These are phyloP conservation scores for Rhea pennata DNA, from an alignment of 2,113 vertebrate species.

Conservation along the genomic window DNA sequence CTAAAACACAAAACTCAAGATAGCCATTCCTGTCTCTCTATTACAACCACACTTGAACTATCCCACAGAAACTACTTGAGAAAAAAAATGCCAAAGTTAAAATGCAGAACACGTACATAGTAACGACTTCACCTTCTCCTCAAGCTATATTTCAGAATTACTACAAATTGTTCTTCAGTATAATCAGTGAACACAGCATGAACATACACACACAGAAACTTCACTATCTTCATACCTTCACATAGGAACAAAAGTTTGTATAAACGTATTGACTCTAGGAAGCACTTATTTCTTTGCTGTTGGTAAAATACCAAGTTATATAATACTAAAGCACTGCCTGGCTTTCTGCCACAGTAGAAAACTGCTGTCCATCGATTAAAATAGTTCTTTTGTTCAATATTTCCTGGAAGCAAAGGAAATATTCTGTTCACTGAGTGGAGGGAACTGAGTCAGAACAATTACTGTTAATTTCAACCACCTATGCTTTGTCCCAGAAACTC, in stretches of 20 bases:
- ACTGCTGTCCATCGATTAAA: neutral
- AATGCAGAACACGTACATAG: neutral
- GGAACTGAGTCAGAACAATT: constrained; percentile 1
- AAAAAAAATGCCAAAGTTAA: neutral
- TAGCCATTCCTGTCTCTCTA: neutral
- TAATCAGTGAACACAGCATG: neutral
- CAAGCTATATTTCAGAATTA: neutral
- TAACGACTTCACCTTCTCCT: neutral
- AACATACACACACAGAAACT: neutral
- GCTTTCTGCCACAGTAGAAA: neutral
- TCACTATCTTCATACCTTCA: neutral
- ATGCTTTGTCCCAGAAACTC: neutral
- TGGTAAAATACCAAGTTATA: constrained; percentile 37
- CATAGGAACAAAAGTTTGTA: neutral
- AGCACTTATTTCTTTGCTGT: neutral
- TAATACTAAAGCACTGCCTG: constrained; percentile 5
- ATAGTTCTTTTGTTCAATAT: constrained; percentile 43
- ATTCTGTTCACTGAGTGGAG: neutral
- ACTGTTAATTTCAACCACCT: neutral
- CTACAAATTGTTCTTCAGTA: neutral
- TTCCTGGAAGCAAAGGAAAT: constrained; percentile 46
- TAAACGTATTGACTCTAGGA: neutral
- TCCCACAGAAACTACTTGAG: neutral
- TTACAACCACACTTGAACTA: neutral
- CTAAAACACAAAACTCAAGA: neutral